Conservation (phyloP, 1,140 invertebrate genomes). For the Aphelinus certus region DNA sequence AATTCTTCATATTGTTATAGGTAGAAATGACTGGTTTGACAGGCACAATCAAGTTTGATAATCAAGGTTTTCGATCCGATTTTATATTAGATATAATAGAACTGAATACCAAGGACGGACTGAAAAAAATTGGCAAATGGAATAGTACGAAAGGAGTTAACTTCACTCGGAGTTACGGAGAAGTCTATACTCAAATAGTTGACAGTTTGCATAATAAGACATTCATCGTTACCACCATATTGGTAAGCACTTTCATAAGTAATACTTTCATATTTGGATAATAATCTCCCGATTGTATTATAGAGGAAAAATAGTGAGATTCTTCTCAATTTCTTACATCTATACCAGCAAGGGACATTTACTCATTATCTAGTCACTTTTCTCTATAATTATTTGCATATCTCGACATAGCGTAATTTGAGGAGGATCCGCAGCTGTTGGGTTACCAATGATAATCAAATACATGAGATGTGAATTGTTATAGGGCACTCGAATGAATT, state of each 20-base stretch:
- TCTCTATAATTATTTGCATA: too few relatives aligned
- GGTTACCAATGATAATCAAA: too few relatives aligned
- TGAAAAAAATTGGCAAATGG: conserved; percentile 89
- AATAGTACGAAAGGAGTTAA: conserved; percentile 88
- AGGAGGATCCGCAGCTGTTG: too few relatives aligned
- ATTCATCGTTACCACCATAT: conserved; percentile 88
- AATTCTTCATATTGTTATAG: too few relatives aligned
- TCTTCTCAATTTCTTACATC: too few relatives aligned
- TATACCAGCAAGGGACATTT: too few relatives aligned
- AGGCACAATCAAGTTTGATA: conserved; percentile 93
- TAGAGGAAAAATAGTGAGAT: too few relatives aligned
- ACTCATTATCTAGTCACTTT: too few relatives aligned
- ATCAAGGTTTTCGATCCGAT: conserved; percentile 91
- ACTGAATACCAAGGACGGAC: conserved; percentile 78
- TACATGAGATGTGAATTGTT: too few relatives aligned
- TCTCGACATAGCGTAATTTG: too few relatives aligned
- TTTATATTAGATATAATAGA: conserved; percentile 92
- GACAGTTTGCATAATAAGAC: conserved; percentile 92
- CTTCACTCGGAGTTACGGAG: conserved; percentile 87
- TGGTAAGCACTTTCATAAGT: conserved; percentile 76
- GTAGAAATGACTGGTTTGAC: conserved; percentile 92
- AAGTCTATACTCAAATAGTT: conserved; percentile 84
- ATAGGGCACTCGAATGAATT: too few relatives aligned
- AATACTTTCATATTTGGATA: conserved; percentile 1
- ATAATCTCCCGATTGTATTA: too few relatives aligned